Evolutionary conservation across 2,797 vertebrate species (phyloP).

Genomic region (Trematomus bernacchii): DNA sequence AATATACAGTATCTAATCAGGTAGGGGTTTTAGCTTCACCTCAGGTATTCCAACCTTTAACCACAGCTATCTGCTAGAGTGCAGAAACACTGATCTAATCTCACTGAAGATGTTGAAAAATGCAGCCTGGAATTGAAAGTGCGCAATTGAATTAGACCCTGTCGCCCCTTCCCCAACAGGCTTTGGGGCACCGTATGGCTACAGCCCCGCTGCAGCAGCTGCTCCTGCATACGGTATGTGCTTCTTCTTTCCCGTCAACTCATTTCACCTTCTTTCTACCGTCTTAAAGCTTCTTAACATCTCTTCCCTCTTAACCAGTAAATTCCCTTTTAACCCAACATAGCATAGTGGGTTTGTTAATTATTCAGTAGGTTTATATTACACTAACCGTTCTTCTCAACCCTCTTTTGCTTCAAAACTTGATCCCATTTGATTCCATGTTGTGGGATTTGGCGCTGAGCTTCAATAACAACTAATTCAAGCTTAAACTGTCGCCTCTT

Average conservation of each 20-base stretch:
- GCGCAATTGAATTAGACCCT: constrained; percentile 45
- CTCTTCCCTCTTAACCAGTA: constrained; percentile 7
- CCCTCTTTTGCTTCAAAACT: neutral
- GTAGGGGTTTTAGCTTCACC: neutral
- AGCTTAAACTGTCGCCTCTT: constrained; percentile 19
- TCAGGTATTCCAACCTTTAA: neutral
- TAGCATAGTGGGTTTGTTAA: constrained; percentile 16
- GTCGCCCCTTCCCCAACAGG: constrained; percentile 81
- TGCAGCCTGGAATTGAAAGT: constrained; percentile 21
- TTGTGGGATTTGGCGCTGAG: constrained; percentile 1
- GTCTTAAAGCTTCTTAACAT: neutral
- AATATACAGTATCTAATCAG: neutral
- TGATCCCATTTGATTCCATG: constrained; percentile 3
- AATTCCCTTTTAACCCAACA: neutral
- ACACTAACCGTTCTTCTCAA: constrained; percentile 35
- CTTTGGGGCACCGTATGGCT: constrained; percentile 96
- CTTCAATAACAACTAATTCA: constrained; percentile 11
- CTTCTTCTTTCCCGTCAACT: constrained; percentile 10
- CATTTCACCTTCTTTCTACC: constrained; percentile 9
- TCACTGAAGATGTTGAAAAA: constrained; percentile 15
- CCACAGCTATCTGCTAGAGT: constrained; percentile 7
- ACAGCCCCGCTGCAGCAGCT: constrained; percentile 93
- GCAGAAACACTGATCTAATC: constrained; percentile 14
- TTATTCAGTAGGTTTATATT: constrained; percentile 48
- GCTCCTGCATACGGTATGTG: constrained; percentile 97